Conservation (phyloP, 2,888 invertebrate genomes). For the Helleia helle region DNA sequence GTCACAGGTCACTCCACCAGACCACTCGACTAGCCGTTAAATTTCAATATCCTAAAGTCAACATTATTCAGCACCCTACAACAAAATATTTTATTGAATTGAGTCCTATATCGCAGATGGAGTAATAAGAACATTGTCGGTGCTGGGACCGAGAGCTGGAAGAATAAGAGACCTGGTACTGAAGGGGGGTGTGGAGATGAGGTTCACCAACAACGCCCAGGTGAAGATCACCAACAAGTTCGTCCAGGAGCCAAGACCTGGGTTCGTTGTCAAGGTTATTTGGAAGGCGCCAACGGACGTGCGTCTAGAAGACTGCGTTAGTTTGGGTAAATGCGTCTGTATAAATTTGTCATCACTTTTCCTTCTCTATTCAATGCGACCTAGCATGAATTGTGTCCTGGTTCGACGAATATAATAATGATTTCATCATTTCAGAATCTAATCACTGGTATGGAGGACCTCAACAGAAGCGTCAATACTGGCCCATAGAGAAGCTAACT, state of each 20-base stretch:
- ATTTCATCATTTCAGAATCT: conserved; percentile 35
- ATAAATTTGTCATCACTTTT: too few species aligned
- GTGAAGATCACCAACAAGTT: conserved; percentile 41
- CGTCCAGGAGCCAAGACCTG: conserved; percentile 30
- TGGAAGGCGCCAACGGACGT: conserved; percentile 44
- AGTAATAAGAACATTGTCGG: conserved; percentile 40
- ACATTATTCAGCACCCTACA: too few species aligned
- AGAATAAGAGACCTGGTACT: conserved; percentile 41
- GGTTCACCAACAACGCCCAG: conserved; percentile 44
- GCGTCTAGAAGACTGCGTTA: conserved; percentile 47
- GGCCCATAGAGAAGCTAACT: conserved; percentile 73
- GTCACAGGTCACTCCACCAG: too few species aligned
- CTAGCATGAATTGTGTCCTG: too few species aligned
- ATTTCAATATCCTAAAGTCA: too few species aligned
- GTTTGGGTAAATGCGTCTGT: conserved; percentile 43
- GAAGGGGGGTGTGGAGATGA: conserved; percentile 43
- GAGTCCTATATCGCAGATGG: conserved; percentile 27
- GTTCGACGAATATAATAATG: too few species aligned
- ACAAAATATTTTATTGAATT: too few species aligned
- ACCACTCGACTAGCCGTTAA: too few species aligned
- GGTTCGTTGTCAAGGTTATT: conserved; percentile 40
- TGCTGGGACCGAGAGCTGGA: conserved; percentile 46
- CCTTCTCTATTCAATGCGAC: too few species aligned
- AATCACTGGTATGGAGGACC: conserved; percentile 79
- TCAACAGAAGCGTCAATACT: conserved; percentile 73